Evolutionary conservation across 2,888 invertebrate species (phyloP).

Genomic region (Orchesellides sinensis): DNA sequence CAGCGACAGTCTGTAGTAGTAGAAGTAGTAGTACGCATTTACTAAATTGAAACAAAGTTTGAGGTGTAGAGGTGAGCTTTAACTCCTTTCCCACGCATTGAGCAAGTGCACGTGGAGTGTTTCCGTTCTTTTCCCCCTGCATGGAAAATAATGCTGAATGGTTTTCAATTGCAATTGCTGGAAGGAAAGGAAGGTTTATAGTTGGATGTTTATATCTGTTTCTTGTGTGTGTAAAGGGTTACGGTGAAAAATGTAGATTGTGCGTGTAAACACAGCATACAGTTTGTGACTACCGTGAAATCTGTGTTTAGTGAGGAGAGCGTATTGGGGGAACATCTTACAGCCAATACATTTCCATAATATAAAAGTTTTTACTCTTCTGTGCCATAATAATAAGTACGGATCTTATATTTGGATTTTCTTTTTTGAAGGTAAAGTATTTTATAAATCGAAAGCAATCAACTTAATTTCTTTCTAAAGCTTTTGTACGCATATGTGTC

Average conservation of each 20-base stretch:
- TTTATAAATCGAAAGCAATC: neutral
- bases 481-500: constrained; percentile 13
- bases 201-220: neutral
- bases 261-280: neutral
- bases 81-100: constrained; percentile 63
- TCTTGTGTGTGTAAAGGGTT: neutral
- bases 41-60: neutral
- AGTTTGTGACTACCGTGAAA: neutral
- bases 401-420: constrained; percentile 26
- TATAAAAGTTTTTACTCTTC: neutral
- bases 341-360: neutral
- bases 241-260: neutral
- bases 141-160: constrained; percentile 24
- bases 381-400: neutral
- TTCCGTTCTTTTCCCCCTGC: constrained; percentile 57
- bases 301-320: neutral
- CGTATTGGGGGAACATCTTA: neutral
- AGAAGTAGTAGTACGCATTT: neutral
- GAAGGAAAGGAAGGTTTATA: constrained; percentile 14
- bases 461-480: too few species aligned
- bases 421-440: constrained; percentile 36
- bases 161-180: constrained; percentile 17
- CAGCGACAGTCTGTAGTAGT: neutral
- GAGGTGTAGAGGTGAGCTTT: constrained; percentile 5
- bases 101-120: constrained; percentile 65